Percentiles rank a stretch among this genome's conserved stretches.
Conservation (phyloP, 2,797 vertebrate genomes). For the Eospalax fontanierii region DNA sequence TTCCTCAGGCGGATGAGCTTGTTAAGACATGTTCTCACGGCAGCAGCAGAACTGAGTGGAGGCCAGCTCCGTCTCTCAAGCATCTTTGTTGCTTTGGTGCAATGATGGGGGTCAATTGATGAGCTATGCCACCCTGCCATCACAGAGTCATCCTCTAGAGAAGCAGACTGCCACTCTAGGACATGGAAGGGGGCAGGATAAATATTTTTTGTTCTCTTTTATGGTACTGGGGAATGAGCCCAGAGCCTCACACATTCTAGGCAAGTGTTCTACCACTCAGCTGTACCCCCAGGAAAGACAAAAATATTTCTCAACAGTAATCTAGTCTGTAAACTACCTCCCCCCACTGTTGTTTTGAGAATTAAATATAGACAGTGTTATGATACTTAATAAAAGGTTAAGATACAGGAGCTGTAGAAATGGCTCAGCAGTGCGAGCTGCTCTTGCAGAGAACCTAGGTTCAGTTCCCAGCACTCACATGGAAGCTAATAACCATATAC, state of each 20-base stretch:
- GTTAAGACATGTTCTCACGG: not conserved
- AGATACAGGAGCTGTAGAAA: not conserved
- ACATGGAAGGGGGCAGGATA: not conserved
- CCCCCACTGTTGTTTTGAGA: not conserved
- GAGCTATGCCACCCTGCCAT: not conserved
- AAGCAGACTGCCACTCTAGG: not conserved
- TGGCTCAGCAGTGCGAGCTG: too few relatives aligned
- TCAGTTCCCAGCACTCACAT: too few relatives aligned
- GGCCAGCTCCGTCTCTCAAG: not conserved
- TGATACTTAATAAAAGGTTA: not conserved
- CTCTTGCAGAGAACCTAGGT: too few relatives aligned
- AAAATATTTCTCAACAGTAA: not conserved
- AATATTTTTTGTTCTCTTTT: not conserved
- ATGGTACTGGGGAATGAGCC: not conserved
- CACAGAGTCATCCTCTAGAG: not conserved
- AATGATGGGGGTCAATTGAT: too few relatives aligned
- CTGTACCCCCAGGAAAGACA: not conserved
- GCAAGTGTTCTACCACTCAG: not conserved
- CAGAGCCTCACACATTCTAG: not conserved
- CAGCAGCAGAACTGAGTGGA: not conserved
- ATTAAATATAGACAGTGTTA: not conserved
- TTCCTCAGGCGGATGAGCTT: not conserved
- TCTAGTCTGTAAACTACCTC: not conserved
- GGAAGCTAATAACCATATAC: too few relatives aligned
- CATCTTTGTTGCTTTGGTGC: not conserved